Evolutionary conservation across 1,140 invertebrate species (phyloP), one percentile per base, ranked within the genome.

Genomic region (Papilio dardanus): DNA sequence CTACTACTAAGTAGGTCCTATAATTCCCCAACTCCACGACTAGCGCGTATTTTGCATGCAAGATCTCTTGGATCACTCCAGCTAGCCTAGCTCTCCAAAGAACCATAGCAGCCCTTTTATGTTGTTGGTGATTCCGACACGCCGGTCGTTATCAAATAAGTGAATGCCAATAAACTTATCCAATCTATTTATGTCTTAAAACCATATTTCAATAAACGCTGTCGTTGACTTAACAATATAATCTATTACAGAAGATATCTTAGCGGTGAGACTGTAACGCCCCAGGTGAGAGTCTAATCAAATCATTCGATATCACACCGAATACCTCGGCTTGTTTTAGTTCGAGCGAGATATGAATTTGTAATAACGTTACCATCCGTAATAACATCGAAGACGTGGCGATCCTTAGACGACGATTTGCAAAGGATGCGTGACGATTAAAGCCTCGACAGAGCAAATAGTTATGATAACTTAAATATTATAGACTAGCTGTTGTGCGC

Each of bases 271-370:
- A 28, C 16, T 37, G n/a, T 24, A 40, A 69, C 67, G 67, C 67
- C 19, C 28, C 33, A 69, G 35, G 67, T 69, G n/a, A 40, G 67
- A 28, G 24, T 46, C 10, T 69, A 37, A 69, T 69, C 67, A 24
- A 69, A 69, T 69, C 33, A 69, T 69, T n/a, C 19, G 67, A 69
- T 69, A 69, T 69, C 65, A 31, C 67, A 40, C 35, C 19, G 67
- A 1, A 21, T 24, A 37, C n/a, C 33, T 69, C 35, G 19, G 67
- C 33, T 69, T 69, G 67, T 69, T 69, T 69, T 69, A 69, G 33
- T 40, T 40, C 67, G 35, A 40, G 40, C 67, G 67, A 69, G 67
- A 35, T 69, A 69, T 69, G 67, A 69, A 69, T 69, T 69, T 69
- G 33, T 69, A 69, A 69, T 69, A 24, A 21, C 35, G 3, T 3